phyloP scores from a whole-genome alignment of 2,797 vertebrate genomes.

The Chiroxiphia lanceolata region DNA sequence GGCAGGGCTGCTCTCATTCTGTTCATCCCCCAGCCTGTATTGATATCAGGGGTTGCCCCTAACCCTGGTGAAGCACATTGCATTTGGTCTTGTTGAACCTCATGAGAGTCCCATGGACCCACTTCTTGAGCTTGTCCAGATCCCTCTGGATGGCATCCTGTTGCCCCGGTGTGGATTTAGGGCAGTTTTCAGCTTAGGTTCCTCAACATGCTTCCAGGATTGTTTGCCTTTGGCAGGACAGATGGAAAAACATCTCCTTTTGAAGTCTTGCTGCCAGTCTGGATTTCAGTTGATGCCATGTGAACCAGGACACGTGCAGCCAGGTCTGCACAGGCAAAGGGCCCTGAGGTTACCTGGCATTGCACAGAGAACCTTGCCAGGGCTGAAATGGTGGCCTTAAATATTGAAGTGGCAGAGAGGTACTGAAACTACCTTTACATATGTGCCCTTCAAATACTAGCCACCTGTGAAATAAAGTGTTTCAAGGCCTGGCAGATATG shows the following conservation, averaged over 20 bases:
- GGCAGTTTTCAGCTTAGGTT: background rate
- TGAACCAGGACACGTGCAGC: fast-evolving
- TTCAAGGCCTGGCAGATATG: background rate
- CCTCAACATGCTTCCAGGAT: fast-evolving
- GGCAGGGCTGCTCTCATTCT: fast-evolving
- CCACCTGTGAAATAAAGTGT: background rate
- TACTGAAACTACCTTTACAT: background rate
- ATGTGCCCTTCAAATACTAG: fast-evolving
- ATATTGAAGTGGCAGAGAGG: background rate
- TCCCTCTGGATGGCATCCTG: background rate
- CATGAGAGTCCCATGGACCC: background rate
- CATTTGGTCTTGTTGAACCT: background rate
- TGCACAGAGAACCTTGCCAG: background rate
- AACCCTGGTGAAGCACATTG: background rate
- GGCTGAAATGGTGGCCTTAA: background rate
- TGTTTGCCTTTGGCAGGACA: background rate
- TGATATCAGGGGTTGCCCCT: fast-evolving
- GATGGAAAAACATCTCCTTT: no score
- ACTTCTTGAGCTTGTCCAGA: background rate
- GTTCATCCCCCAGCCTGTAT: background rate
- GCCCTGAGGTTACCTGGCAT: fast-evolving
- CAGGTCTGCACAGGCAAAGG: fast-evolving
- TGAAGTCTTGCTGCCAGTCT: background rate
- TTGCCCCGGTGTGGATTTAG: background rate
- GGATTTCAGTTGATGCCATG: fast-evolving